Percentiles rank a stretch among this genome's conserved stretches.
These are phyloP conservation scores for Oncorhynchus keta DNA, from an alignment of 2,113 vertebrate species.

Conservation along the genomic window DNA sequence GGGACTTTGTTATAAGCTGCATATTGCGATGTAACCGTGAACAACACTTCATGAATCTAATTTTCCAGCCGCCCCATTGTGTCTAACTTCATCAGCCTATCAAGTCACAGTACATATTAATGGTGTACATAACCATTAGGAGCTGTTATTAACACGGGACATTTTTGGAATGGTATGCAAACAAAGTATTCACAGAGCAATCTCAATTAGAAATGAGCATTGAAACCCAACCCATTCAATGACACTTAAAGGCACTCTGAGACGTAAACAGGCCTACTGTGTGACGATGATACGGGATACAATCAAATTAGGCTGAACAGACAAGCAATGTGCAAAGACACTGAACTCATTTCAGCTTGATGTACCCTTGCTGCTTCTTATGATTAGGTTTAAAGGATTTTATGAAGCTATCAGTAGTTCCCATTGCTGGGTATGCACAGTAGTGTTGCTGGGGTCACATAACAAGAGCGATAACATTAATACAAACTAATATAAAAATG, in stretches of 20 bases:
- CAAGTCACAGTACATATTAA: slow-evolving; percentile 29
- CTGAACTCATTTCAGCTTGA: background rate
- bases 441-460: no score
- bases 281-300: slow-evolving; percentile 6
- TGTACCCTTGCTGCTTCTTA: background rate
- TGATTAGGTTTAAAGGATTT: slow-evolving; percentile 3
- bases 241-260: slow-evolving; percentile 21
- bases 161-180: slow-evolving; percentile 36
- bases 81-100: slow-evolving; percentile 34
- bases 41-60: slow-evolving; percentile 35
- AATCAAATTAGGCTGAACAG: background rate
- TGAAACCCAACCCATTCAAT: slow-evolving; percentile 20
- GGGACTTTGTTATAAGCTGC: background rate
- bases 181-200: slow-evolving; percentile 33
- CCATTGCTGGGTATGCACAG: no score
- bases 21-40: slow-evolving; percentile 27
- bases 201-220: slow-evolving; percentile 24
- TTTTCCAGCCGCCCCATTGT: slow-evolving; percentile 40
- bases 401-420: no score
- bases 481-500: no score
- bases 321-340: slow-evolving; percentile 20
- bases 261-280: background rate
- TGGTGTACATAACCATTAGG: slow-evolving; percentile 28
- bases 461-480: no score
- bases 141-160: slow-evolving; percentile 29